A percentile compares a stretch with the other conserved stretches of the same genome.
phyloP scores from a whole-genome alignment of 2,797 vertebrate genomes.

The Sphaeramia orbicularis region DNA sequence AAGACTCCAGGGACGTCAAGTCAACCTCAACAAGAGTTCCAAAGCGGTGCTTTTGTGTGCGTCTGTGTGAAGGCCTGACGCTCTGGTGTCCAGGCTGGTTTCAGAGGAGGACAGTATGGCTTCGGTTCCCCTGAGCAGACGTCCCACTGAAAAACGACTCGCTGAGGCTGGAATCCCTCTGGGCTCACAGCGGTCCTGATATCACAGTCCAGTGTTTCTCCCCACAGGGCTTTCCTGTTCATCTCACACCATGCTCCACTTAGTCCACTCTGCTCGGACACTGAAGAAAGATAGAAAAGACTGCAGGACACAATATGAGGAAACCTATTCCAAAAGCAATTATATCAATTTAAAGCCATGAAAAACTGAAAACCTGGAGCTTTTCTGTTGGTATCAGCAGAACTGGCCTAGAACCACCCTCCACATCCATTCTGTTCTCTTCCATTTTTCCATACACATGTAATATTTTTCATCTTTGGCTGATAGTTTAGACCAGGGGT shows the following conservation, averaged over 20 bases:
- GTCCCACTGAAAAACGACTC: conserved; percentile 52
- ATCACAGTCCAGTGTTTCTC: conserved; percentile 3
- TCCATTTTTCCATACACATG: too few species aligned
- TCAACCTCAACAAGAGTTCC: conserved; percentile 17
- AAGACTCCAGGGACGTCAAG: conserved; percentile 1
- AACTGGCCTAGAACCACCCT: too few species aligned
- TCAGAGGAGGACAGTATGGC: conserved; percentile 12
- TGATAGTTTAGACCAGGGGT: too few species aligned
- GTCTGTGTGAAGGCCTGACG: conserved; percentile 20
- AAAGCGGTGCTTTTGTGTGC: conserved; percentile 1
- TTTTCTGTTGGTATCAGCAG: background rate
- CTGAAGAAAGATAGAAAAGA: background rate
- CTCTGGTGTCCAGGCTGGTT: conserved; percentile 3
- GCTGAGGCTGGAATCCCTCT: conserved; percentile 14
- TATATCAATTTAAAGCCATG: background rate
- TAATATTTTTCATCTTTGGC: too few species aligned
- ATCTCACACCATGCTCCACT: conserved; percentile 32
- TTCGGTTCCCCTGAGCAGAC: conserved; percentile 13
- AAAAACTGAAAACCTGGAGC: background rate
- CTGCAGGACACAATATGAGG: background rate
- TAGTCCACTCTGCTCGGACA: conserved; percentile 22
- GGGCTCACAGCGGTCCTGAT: background rate
- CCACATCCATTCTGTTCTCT: background rate
- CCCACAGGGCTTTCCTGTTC: conserved; percentile 31
- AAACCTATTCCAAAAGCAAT: conserved; percentile 5